Evolutionary conservation across 2,888 invertebrate genomes (phyloP).

Genomic region (Oasisia sp.): DNA sequence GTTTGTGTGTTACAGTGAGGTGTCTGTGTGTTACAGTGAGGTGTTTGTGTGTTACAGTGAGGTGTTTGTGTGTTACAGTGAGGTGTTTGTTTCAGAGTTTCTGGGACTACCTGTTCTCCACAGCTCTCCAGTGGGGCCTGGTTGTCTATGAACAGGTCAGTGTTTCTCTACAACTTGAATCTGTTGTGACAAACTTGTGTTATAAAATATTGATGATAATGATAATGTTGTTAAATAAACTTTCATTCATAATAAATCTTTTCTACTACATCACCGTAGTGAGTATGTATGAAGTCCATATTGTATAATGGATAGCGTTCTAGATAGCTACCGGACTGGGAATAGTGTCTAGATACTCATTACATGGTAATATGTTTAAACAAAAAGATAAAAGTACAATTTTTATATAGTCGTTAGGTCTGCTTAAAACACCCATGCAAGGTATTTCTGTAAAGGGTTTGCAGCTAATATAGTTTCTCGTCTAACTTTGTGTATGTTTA

Average conservation of each 20-base stretch:
- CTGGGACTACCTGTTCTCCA: constrained; percentile 50
- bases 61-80: background rate
- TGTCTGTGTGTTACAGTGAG: background rate
- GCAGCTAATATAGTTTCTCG: background rate
- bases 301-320: no score
- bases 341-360: no score
- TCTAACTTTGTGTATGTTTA: background rate
- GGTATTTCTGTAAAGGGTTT: background rate
- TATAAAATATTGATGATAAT: background rate
- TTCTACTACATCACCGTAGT: background rate
- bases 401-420: background rate
- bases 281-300: no score
- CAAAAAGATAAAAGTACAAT: background rate
- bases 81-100: constrained; percentile 44
- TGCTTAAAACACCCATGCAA: background rate
- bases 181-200: background rate
- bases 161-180: background rate
- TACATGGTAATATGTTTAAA: no score
- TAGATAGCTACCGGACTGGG: no score
- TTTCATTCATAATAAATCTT: no score
- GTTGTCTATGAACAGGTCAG: constrained; percentile 53
- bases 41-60: background rate
- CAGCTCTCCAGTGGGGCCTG: constrained; percentile 49
- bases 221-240: no score
- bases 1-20: background rate